Base-by-base conservation (phyloP, 92 coral and sea anemone species). In the Palythoa caribaeorum region DNA sequence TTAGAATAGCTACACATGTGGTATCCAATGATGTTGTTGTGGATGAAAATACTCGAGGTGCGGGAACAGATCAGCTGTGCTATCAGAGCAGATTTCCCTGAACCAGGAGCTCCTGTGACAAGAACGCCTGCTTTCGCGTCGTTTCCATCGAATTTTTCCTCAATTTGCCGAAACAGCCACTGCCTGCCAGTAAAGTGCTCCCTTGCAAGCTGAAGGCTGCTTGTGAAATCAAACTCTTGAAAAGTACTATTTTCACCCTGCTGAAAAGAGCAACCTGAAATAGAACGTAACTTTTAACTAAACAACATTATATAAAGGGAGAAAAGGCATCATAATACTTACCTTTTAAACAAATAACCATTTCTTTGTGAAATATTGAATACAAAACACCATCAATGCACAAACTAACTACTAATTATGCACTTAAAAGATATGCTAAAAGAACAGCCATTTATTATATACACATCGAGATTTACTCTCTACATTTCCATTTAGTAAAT, bases 11-110 rank as follows among this genome's bases (percentile, higher is more conserved):
- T 83, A 69, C 92, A 89, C 14, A 89, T n/a, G 54, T 89, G 92
- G 87, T 89, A 83, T 11, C 78, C 92, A 63, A 89, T 89, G 20
- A 89, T 89, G 68, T 76, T 89, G 48, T 16, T 53, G 57, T 89
- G 83, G 71, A 89, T 89, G 12, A 84, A 77, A 50, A 76, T 76
- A 71, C 92, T 89, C 66, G 92, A 83, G 35, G 76, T 65, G 55
- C 88, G 88, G 3, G 88, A 89, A 35, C 92, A 89, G 12, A 89
- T 89, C 5, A 89, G 73, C 38, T 89, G 84, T 3, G 92, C 72
- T 76, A 89, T 53, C 8, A 89, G 9, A 14, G 92, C 88, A 50
- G 92, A 89, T 55, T 89, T 89, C n/a, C 92, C 92, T 17, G 84
- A 89, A 17, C 92, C 92, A 0, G 92, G 92, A 9, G 86, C 92